phyloP scores from a whole-genome alignment of 2,888 invertebrate genomes.

The Cataglyphis altisquamis region DNA sequence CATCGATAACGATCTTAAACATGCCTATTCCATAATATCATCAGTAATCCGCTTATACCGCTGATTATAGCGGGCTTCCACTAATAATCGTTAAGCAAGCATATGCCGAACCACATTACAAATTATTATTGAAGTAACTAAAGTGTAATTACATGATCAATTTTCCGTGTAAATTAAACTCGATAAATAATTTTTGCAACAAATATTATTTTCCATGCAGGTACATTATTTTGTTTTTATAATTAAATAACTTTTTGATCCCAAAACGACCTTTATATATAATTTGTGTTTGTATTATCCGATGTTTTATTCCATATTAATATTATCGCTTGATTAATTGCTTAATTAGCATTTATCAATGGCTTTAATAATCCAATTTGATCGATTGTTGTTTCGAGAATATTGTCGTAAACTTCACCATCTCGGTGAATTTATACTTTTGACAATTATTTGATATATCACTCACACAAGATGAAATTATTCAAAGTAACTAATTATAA shows the following conservation, averaged over 20 bases:
- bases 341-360: conserved; percentile 19
- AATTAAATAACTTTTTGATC: conserved; percentile 35
- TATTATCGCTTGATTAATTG: background rate
- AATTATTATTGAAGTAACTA: conserved; percentile 42
- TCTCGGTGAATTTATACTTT: background rate
- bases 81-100: conserved; percentile 51
- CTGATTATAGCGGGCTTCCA: conserved; percentile 47
- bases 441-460: background rate
- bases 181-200: conserved; percentile 32
- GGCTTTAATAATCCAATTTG: background rate
- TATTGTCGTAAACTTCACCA: background rate
- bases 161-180: conserved; percentile 39
- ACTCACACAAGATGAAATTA: background rate
- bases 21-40: conserved; percentile 40
- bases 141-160: conserved; percentile 46
- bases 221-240: conserved; percentile 26
- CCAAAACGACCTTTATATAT: background rate
- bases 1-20: conserved; percentile 28
- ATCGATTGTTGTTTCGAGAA: background rate
- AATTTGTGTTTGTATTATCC: conserved; percentile 21
- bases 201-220: background rate
- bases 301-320: background rate
- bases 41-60: conserved; percentile 31
- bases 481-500: background rate
- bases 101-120: conserved; percentile 42